phyloP scores from a whole-genome alignment of 2,797 vertebrate genomes.

The Parauchenoglanis ngamensis region DNA sequence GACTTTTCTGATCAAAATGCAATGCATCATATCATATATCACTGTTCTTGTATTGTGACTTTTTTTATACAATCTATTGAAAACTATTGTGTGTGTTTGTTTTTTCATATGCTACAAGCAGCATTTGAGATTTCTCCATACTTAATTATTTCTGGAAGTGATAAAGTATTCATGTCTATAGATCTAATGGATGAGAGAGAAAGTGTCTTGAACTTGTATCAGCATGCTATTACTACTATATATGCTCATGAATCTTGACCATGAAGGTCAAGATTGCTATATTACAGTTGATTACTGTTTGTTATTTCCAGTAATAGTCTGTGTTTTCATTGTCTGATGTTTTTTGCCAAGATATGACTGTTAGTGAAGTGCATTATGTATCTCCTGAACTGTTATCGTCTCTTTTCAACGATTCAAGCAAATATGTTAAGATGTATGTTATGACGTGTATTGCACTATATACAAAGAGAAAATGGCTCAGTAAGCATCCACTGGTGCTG shows the following conservation, averaged over 20 bases:
- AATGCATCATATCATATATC: constrained; percentile 53
- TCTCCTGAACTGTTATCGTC: constrained; percentile 46
- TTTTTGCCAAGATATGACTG: constrained; percentile 25
- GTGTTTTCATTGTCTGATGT: constrained; percentile 13
- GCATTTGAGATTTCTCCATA: constrained; percentile 54
- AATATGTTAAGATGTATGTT: constrained; percentile 36
- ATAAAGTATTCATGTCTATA: constrained; percentile 30
- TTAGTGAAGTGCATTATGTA: constrained; percentile 37
- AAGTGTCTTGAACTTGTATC: constrained; percentile 50
- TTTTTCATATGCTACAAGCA: constrained; percentile 63
- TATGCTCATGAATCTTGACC: constrained; percentile 35
- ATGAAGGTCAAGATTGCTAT: constrained; percentile 45
- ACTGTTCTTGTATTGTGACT: constrained; percentile 59
- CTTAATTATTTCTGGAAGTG: constrained; percentile 39
- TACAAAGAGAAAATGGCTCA: constrained; percentile 33
- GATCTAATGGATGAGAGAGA: constrained; percentile 39
- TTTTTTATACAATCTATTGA: constrained; percentile 58
- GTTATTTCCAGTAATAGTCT: constrained; percentile 11
- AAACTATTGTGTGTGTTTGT: constrained; percentile 69
- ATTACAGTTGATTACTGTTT: constrained; percentile 30
- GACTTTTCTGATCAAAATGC: constrained; percentile 25
- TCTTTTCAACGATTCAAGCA: constrained; percentile 12
- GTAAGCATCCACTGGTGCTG: constrained; percentile 60
- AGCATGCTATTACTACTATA: constrained; percentile 50
- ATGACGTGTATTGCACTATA: constrained; percentile 48